Base-by-base conservation (phyloP, 1,140 invertebrate species). In the Alviniconcha marisindica region DNA sequence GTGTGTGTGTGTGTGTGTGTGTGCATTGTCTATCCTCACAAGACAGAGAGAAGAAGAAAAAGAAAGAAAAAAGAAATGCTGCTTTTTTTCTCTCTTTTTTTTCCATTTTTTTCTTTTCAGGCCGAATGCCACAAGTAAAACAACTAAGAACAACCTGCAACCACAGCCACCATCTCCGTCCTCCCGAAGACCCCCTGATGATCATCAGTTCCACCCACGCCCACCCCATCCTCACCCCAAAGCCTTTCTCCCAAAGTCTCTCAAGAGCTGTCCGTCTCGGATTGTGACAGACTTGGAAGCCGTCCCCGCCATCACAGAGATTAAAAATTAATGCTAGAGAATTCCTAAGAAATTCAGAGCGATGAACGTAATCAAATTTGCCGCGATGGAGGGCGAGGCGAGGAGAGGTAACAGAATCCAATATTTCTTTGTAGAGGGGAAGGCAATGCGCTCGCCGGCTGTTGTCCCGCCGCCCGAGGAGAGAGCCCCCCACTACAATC, bases 241-340 rank as follows among this genome's bases (percentile, higher is more conserved):
- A 42, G 7, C 73, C 73, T 54, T 42, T 66, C 63, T 66, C 33
- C 36, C 69, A 40, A 10, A 5, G 31, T 24, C 69, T 71, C 69
- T 71, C 36, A 71, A 71, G 77, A 78, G 77, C 77, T 40, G 77
- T 78, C 78, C 56, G 78, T 60, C 40, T 44, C 24, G 24, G 60
- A 69, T 63, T 80, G 78, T 80, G 78, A 80, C 78, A 80, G 78
- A 42, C 78, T 80, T 69, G 38, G 56, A 78, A 60, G 56, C 38
- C 78, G 40, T 28, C 78, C 40, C 60, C 14, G 38, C 78, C 78
- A 40, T 63, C 60, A 69, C 78, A 80, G 36, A 83, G 82, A 83
- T 83, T 83, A 83, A 83, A 83, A 83, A 83, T 83, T 83, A 83
- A 83, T 83, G 82, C 82, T 36, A 38, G 76, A 66, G 82, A 83